Percentiles rank a stretch among this genome's conserved stretches.
phyloP scores from a whole-genome alignment of 2,113 vertebrate species.

The Rattus norvegicus region GRCr8 NC_086021.1:32293501-32294000 shows the following conservation, averaged over 20 bases:
- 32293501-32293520: rapidly evolving
- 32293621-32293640: background rate
- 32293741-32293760: background rate
- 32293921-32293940: background rate
- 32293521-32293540: too few relatives aligned
- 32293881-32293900: background rate
- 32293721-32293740: background rate
- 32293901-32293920: rapidly evolving
- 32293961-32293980: background rate
- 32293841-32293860: background rate
- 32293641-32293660: background rate
- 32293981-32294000: background rate
- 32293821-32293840: background rate
- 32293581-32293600: background rate
- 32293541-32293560: background rate
- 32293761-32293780: rapidly evolving
- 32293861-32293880: background rate
- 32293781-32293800: background rate
- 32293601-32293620: background rate
- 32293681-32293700: background rate
- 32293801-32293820: background rate
- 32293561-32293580: background rate
- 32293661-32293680: background rate
- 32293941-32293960: background rate
- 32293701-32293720: background rate